Evolutionary conservation across 2,888 invertebrate species (phyloP), one percentile per base, ranked within the genome.

Genomic region (Pedicia rivosa): DNA sequence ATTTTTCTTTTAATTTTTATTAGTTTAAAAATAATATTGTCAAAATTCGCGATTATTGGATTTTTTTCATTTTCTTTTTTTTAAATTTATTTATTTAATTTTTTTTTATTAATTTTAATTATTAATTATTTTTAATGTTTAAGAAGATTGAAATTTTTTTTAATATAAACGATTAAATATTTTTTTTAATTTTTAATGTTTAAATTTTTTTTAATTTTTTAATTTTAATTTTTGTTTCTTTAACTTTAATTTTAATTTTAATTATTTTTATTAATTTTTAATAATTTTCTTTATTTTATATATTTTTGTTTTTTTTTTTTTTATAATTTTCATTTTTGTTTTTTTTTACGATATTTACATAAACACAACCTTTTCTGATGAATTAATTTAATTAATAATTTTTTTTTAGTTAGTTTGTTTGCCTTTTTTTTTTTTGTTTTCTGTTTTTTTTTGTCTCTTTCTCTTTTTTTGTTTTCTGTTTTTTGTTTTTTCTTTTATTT

Each of bases 41-140:
- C 30, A 30, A 30, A 30, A 30, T 30, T 30, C 30, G 30, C 30
- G 30, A 30, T 30, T 30, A 30, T 30, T 30, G 30, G 30, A 30
- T 30, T 30, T 30, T 24, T 24, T 29, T 30, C 19, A 30, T 12
- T 17, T 30, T 30, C 12, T 17, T 12, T 30, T 30, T 30, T 12
- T 12, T 17, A n/a, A n/a, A n/a, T n/a, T n/a, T n/a, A n/a, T n/a
- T n/a, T n/a, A n/a, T n/a, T 2, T 28, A 17, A 28, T 30, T 7
- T 30, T 17, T n/a, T n/a, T n/a, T 15, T 28, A 14, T 28, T 28
- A n/a, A n/a, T n/a, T n/a, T n/a, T n/a, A n/a, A n/a, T n/a, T n/a
- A n/a, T n/a, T n/a, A n/a, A n/a, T n/a, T n/a, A n/a, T n/a, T n/a
- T n/a, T n/a, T n/a, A n/a, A n/a, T n/a, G n/a, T n/a, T n/a, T n/a